phyloP scores from a whole-genome alignment of 2,888 invertebrate genomes.

The Athalia circularis region DNA sequence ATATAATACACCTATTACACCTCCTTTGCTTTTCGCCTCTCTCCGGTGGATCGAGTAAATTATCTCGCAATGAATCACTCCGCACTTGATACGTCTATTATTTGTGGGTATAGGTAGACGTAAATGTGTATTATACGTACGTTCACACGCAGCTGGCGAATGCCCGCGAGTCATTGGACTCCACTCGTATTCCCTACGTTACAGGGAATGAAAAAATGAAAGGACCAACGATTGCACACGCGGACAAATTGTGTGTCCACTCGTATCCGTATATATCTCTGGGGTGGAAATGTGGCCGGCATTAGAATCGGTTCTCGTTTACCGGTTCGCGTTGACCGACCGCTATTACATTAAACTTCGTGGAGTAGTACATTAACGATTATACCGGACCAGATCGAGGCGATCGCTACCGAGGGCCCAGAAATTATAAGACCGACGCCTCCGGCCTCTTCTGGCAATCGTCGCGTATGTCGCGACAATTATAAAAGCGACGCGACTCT shows the following conservation, averaged over 20 bases:
- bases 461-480: slow-evolving; percentile 41
- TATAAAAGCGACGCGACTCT: slow-evolving; percentile 5
- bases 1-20: too few species aligned
- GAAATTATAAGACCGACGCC: slow-evolving; percentile 33
- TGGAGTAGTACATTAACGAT: background rate
- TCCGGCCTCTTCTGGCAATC: background rate
- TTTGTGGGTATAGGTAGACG: too few species aligned
- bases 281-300: background rate
- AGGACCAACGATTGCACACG: too few species aligned
- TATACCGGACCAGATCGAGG: slow-evolving; percentile 17
- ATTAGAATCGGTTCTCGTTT: slow-evolving; percentile 19
- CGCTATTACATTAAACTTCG: background rate
- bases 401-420: background rate
- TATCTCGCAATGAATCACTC: too few species aligned
- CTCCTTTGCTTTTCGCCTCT: background rate
- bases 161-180: too few species aligned
- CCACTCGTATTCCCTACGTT: too few species aligned
- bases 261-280: too few species aligned
- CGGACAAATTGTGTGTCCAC: too few species aligned
- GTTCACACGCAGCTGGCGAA: too few species aligned
- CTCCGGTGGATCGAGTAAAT: background rate
- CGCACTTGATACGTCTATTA: too few species aligned
- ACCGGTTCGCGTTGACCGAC: slow-evolving; percentile 25
- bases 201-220: too few species aligned
- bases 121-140: too few species aligned